A percentile compares a stretch with the other conserved stretches of the same genome.
These are phyloP conservation scores for Plebejus melissa DNA, from an alignment of 2,888 invertebrate genomes.

Conservation along the genomic window DNA sequence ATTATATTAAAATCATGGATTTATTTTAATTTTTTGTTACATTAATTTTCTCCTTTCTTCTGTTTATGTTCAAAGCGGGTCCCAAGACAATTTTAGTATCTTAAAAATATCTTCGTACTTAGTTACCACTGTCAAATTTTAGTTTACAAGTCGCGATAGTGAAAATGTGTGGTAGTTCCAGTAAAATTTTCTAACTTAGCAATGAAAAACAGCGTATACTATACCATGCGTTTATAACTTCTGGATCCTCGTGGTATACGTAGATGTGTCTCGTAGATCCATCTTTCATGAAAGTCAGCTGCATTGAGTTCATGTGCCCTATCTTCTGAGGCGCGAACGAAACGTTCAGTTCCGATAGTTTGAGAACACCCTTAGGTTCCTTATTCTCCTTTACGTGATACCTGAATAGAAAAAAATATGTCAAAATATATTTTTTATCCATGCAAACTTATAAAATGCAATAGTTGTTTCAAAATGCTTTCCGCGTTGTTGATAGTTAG, in stretches of 20 bases:
- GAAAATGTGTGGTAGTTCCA: too few species aligned
- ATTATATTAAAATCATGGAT: too few species aligned
- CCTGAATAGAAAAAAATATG: conserved; percentile 44
- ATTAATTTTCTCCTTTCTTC: too few species aligned
- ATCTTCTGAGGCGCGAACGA: conserved; percentile 91
- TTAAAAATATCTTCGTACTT: too few species aligned
- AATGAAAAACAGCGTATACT: conserved; percentile 36
- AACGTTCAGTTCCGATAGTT: conserved; percentile 90
- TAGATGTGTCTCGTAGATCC: conserved; percentile 92
- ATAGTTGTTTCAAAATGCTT: background rate
- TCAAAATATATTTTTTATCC: background rate
- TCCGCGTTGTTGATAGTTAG: background rate
- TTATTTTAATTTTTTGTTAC: too few species aligned
- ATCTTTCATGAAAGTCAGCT: conserved; percentile 91
- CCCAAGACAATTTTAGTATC: too few species aligned
- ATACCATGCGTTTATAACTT: conserved; percentile 91
- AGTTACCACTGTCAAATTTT: too few species aligned
- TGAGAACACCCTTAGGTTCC: conserved; percentile 90
- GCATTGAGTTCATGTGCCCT: conserved; percentile 88
- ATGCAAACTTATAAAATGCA: conserved; percentile 22
- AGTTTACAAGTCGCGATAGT: too few species aligned
- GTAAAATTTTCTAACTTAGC: too few species aligned
- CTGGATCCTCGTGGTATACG: conserved; percentile 91
- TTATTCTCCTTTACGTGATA: conserved; percentile 86
- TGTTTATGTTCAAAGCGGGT: too few species aligned